Percentiles rank a stretch among this genome's conserved stretches.
Evolutionary conservation across 2,888 invertebrate genomes (phyloP).

Genomic region (Folsomia candida): DNA sequence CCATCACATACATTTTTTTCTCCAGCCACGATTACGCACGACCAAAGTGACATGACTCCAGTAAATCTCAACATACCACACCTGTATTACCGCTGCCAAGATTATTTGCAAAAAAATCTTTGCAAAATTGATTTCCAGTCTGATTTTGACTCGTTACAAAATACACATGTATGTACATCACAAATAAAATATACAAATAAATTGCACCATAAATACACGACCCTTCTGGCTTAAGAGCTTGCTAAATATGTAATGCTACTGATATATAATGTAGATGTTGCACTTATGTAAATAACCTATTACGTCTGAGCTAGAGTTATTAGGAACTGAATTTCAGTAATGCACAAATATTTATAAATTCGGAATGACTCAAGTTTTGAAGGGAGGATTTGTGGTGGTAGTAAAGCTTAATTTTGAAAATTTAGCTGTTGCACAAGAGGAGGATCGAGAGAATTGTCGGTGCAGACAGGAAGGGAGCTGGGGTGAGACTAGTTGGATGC

Average conservation of each 20-base stretch:
- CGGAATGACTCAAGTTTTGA: neutral
- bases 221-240: too few species aligned
- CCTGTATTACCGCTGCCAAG: neutral
- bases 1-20: neutral
- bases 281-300: neutral
- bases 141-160: too few species aligned
- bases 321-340: neutral
- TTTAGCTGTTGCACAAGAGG: neutral
- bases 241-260: neutral
- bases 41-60: neutral
- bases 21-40: neutral
- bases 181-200: too few species aligned
- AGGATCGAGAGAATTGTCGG: slow-evolving; percentile 26
- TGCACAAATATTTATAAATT: neutral
- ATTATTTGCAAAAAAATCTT: too few species aligned
- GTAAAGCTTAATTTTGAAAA: neutral
- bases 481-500: slow-evolving; percentile 38
- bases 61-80: too few species aligned
- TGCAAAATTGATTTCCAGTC: too few species aligned
- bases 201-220: too few species aligned
- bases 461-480: slow-evolving; percentile 40
- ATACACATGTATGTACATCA: too few species aligned
- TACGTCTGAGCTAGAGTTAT: neutral
- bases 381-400: neutral
- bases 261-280: neutral